Conservation (phyloP, 53 echinoderm and acorn worm species). For the Antedon mediterranea region DNA sequence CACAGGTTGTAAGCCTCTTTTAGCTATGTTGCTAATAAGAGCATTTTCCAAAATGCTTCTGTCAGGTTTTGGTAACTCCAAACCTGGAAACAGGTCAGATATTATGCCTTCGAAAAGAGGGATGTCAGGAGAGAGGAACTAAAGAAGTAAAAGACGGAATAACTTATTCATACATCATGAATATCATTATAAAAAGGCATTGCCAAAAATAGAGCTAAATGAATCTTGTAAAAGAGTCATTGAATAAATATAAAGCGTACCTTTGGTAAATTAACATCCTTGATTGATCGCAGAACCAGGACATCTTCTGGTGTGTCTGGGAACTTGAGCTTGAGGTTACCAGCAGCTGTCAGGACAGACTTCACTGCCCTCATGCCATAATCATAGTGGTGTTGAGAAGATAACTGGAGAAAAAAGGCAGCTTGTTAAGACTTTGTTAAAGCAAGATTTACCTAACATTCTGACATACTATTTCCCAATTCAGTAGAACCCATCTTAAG, state of each 20-base stretch:
- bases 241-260: too few species aligned
- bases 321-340: constrained; percentile 78
- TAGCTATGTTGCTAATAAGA: constrained; percentile 45
- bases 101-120: constrained; percentile 93
- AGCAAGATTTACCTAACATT: too few species aligned
- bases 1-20: constrained; percentile 53
- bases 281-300: constrained; percentile 67
- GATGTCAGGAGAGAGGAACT: constrained; percentile 91
- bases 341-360: constrained; percentile 87
- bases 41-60: constrained; percentile 49
- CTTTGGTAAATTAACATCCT: constrained; percentile 97
- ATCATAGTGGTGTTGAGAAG: constrained; percentile 95
- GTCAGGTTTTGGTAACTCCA: constrained; percentile 69
- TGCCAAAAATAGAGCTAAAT: too few species aligned
- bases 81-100: constrained; percentile 81
- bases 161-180: too few species aligned
- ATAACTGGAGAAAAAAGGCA: constrained; percentile 29
- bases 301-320: constrained; percentile 76
- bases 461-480: too few species aligned
- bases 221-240: too few species aligned
- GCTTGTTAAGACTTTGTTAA: not conserved
- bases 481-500: too few species aligned
- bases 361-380: constrained; percentile 96
- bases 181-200: too few species aligned
- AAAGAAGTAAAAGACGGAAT: not conserved